Conservation (phyloP, 1,140 invertebrate genomes). For the Aphis gossypii region DNA sequence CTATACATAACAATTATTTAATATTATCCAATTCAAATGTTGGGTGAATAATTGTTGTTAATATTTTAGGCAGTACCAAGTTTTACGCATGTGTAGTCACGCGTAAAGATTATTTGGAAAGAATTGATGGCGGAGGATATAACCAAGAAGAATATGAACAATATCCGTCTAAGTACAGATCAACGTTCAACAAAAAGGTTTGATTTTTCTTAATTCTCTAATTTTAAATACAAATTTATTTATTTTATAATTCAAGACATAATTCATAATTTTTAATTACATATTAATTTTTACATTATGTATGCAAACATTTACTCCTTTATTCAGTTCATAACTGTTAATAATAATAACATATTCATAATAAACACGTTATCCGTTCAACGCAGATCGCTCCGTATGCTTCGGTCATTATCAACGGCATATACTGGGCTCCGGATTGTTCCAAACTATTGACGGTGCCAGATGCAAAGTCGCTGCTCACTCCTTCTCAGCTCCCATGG, state of each 20-base stretch:
- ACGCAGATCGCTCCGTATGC: conserved; percentile 94
- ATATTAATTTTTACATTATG: too few relatives aligned
- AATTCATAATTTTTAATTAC: too few relatives aligned
- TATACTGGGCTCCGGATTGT: conserved; percentile 97
- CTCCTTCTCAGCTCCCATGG: conserved; percentile 90
- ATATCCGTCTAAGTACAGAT: conserved; percentile 92
- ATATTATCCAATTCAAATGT: neutral
- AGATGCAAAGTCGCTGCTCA: conserved; percentile 92
- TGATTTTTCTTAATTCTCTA: neutral
- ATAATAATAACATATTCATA: neutral
- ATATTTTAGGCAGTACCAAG: conserved; percentile 61
- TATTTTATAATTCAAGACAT: too few relatives aligned
- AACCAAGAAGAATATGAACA: conserved; percentile 91
- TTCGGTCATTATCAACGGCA: conserved; percentile 96
- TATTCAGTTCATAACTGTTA: neutral
- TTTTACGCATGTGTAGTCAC: conserved; percentile 91
- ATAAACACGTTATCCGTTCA: neutral
- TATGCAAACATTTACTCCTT: too few relatives aligned
- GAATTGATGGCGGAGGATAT: conserved; percentile 90
- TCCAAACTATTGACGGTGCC: conserved; percentile 96
- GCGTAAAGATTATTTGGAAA: conserved; percentile 88
- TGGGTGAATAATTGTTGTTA: neutral
- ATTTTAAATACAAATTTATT: neutral
- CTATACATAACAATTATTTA: neutral
- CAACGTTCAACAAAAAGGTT: conserved; percentile 93